A percentile compares a stretch with the other conserved stretches of the same genome.
These are phyloP conservation scores for Thunnus thynnus DNA, from an alignment of 2,113 vertebrate species.

Conservation along the genomic window DNA sequence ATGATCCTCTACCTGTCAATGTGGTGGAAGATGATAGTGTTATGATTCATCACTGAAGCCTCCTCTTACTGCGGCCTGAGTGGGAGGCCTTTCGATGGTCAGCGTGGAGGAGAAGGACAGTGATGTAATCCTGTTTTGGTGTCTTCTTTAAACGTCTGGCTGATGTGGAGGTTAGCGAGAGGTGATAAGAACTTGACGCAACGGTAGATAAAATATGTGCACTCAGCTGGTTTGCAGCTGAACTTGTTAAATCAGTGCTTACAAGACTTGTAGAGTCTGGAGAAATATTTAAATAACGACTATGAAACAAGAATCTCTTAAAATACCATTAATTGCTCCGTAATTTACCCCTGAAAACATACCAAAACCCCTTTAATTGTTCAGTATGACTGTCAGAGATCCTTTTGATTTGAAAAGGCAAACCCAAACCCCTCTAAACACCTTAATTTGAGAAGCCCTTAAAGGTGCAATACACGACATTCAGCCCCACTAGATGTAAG, in stretches of 20 bases:
- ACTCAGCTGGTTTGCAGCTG: constrained; percentile 25
- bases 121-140: constrained; percentile 25
- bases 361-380: no score
- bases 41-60: constrained; percentile 17
- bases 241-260: constrained; percentile 2
- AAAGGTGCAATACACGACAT: no score
- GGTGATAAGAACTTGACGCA: not conserved
- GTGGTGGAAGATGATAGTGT: constrained; percentile 50
- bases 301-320: no score
- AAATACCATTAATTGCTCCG: no score
- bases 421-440: no score
- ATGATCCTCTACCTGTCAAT: constrained; percentile 55
- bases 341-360: no score
- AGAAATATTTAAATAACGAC: not conserved
- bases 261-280: not conserved
- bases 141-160: constrained; percentile 7
- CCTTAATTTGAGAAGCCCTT: no score
- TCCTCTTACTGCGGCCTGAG: not conserved
- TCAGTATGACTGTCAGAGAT: no score
- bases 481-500: no score
- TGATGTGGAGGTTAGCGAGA: constrained; percentile 3
- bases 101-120: not conserved
- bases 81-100: not conserved
- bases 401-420: no score
- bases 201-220: not conserved